phyloP scores from a whole-genome alignment of 2,888 invertebrate genomes.

The Phyllotreta cruciferae region DNA sequence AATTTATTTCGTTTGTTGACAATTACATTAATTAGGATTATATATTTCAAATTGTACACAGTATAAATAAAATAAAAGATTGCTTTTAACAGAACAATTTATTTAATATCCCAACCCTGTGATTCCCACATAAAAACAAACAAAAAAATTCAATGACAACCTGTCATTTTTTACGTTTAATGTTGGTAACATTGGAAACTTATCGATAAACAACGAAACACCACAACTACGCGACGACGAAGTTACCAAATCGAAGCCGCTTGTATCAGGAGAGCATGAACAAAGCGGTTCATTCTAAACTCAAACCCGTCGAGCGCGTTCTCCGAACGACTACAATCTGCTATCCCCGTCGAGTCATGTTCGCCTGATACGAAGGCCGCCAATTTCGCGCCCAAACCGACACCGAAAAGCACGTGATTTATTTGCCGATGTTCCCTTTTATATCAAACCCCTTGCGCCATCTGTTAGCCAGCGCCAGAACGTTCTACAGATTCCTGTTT shows the following conservation, averaged over 20 bases:
- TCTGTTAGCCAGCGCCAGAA: no score
- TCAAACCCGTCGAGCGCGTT: conserved; percentile 1
- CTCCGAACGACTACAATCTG: not conserved
- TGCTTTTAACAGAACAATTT: conserved; percentile 39
- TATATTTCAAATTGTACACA: conserved; percentile 39
- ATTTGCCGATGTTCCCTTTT: not conserved
- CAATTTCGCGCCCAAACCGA: conserved; percentile 49
- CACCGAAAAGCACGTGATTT: conserved; percentile 21
- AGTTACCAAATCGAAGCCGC: conserved; percentile 56
- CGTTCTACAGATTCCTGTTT: no score
- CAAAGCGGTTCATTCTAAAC: conserved; percentile 13
- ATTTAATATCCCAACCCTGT: conserved; percentile 3
- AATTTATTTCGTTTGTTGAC: conserved; percentile 38
- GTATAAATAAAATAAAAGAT: conserved; percentile 41
- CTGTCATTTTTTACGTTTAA: no score
- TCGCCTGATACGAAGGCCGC: conserved; percentile 44
- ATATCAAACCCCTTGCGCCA: no score
- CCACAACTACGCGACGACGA: conserved; percentile 38
- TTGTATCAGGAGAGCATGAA: conserved; percentile 40
- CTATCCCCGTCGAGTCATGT: conserved; percentile 34
- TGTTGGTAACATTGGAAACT: no score
- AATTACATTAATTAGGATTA: conserved; percentile 28
- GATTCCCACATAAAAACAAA: not conserved
- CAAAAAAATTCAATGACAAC: no score
- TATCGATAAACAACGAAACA: not conserved